phyloP scores from a whole-genome alignment of 2,113 vertebrate genomes.

The Dolichallabes microphthalmus region DNA sequence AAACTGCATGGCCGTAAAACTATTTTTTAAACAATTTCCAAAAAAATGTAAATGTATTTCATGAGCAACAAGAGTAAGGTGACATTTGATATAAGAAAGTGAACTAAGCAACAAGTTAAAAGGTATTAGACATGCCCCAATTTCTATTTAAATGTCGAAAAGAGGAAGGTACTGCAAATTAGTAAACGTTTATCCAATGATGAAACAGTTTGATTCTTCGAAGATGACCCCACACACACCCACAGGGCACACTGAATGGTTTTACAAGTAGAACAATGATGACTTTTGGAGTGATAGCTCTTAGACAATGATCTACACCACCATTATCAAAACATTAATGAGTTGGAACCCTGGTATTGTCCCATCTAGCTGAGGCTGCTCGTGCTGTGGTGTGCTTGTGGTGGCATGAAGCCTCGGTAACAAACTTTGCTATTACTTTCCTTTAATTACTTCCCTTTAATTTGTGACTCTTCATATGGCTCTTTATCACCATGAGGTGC shows the following conservation, averaged over 20 bases:
- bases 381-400: neutral
- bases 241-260: neutral
- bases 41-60: neutral
- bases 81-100: neutral
- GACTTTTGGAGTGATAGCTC: neutral
- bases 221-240: neutral
- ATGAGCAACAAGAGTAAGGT: neutral
- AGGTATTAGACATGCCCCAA: neutral
- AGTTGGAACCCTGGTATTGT: neutral
- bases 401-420: neutral
- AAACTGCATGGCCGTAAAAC: neutral
- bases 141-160: neutral
- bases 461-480: neutral
- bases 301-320: neutral
- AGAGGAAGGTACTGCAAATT: neutral
- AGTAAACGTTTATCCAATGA: neutral
- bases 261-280: neutral
- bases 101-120: neutral
- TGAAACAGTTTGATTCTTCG: neutral
- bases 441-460: neutral
- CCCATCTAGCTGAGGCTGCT: neutral
- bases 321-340: neutral
- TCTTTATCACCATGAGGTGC: neutral
- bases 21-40: neutral
- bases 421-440: neutral